These are phyloP conservation scores for Gymnocephalus cernua DNA, from an alignment of 2,113 vertebrate genomes.

Conservation along the genomic window DNA sequence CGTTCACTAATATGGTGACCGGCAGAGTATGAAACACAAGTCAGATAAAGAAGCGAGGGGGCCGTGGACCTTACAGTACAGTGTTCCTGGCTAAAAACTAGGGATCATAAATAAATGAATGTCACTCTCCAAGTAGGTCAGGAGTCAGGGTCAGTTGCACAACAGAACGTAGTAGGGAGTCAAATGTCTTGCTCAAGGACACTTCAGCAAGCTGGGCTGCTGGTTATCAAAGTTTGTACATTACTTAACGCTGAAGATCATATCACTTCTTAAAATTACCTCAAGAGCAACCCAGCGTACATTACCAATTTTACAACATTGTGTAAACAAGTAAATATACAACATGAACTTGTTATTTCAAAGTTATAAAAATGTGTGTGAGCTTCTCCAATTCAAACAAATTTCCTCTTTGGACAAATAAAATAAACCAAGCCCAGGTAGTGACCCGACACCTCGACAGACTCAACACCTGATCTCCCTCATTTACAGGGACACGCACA, in stretches of 20 bases:
- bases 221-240: not conserved
- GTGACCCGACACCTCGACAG: conserved; percentile 57
- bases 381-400: not conserved
- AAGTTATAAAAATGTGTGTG: not conserved
- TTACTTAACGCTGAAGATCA: not conserved
- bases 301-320: not conserved
- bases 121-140: not conserved
- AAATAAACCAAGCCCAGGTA: conserved; percentile 24
- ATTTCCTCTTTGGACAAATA: conserved; percentile 15
- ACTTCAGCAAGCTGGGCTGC: not conserved
- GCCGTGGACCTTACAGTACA: not conserved
- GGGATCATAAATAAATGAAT: not conserved
- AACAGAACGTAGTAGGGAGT: conserved; percentile 4
- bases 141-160: conserved; percentile 19
- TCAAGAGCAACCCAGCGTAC: not conserved
- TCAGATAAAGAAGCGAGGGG: not conserved
- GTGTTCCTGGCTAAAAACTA: not conserved
- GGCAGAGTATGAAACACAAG: conserved; percentile 27
- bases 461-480: conserved; percentile 61
- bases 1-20: conserved; percentile 4
- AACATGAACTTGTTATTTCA: not conserved
- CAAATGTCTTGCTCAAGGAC: conserved; percentile 15
- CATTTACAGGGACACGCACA: conserved; percentile 25
- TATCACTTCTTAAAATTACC: not conserved
- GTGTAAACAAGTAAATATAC: not conserved